Evolutionary conservation across 1,140 invertebrate species (phyloP).

Genomic region (Babylonia areolata): DNA sequence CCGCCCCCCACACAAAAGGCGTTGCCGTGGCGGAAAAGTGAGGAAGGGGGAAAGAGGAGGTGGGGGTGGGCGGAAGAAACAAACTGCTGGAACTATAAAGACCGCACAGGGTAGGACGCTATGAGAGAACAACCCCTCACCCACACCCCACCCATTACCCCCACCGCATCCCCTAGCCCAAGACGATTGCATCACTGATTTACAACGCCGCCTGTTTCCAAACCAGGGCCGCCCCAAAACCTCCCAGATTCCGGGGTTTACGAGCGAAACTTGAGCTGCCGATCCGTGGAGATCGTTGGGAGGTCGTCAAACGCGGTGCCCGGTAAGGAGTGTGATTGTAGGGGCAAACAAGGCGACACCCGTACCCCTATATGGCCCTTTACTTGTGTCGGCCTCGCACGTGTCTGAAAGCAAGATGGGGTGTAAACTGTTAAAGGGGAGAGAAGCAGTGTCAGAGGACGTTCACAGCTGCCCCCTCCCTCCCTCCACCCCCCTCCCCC

Average conservation of each 20-base stretch:
- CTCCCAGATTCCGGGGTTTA: not conserved
- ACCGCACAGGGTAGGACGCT: not conserved
- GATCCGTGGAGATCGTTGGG: not conserved
- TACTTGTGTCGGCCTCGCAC: too few relatives aligned
- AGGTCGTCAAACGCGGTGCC: not conserved
- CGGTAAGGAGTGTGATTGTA: not conserved
- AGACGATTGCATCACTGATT: constrained; percentile 4
- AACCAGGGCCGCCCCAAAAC: not conserved
- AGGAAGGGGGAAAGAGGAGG: too few relatives aligned
- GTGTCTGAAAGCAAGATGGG: not conserved
- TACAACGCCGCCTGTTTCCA: not conserved
- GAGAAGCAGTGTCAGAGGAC: not conserved
- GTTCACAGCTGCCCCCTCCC: not conserved
- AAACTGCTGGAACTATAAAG: not conserved
- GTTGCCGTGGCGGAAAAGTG: too few relatives aligned
- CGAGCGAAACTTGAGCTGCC: not conserved
- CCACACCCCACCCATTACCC: not conserved
- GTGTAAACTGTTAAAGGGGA: not conserved
- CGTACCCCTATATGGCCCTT: too few relatives aligned
- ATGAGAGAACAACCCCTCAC: not conserved
- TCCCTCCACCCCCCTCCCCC: not conserved
- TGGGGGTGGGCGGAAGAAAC: not conserved
- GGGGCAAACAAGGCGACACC: not conserved
- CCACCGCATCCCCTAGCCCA: not conserved
- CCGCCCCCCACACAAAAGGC: not conserved